phyloP scores from a whole-genome alignment of 2,888 invertebrate genomes.

The Eulithis prunata region DNA sequence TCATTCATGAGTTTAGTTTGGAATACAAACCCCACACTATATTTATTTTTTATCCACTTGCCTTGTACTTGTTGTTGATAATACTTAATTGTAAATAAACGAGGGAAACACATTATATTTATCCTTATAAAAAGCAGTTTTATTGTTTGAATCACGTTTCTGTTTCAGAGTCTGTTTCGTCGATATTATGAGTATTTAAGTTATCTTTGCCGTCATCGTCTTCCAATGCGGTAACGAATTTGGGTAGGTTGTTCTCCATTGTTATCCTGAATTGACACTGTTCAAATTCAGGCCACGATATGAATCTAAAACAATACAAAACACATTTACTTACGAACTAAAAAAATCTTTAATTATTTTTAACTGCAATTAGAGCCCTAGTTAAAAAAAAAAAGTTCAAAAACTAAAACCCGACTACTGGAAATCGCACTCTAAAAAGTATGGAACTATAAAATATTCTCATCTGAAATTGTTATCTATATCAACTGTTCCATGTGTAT shows the following conservation, averaged over 20 bases:
- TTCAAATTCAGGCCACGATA: slow-evolving; percentile 87
- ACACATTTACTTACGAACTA: too few species aligned
- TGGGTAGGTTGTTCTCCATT: slow-evolving; percentile 85
- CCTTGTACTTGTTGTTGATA: slow-evolving; percentile 44
- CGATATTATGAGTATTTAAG: slow-evolving; percentile 57
- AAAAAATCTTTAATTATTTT: too few species aligned
- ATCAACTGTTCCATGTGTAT: too few species aligned
- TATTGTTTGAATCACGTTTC: slow-evolving; percentile 49
- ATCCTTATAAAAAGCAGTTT: slow-evolving; percentile 53
- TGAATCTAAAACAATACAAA: slow-evolving; percentile 66
- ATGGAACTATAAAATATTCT: too few species aligned
- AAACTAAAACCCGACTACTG: too few species aligned
- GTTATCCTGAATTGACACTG: slow-evolving; percentile 87
- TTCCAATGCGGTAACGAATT: slow-evolving; percentile 65
- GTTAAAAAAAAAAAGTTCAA: too few species aligned
- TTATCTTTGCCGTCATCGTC: slow-evolving; percentile 65
- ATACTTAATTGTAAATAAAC: slow-evolving; percentile 47
- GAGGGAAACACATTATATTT: slow-evolving; percentile 59
- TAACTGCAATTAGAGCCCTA: too few species aligned
- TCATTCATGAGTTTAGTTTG: neutral
- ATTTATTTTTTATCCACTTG: slow-evolving; percentile 26
- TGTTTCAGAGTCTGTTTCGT: slow-evolving; percentile 63
- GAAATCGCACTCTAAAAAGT: too few species aligned
- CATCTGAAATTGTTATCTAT: too few species aligned
- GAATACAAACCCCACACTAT: neutral